A percentile compares a stretch with the other conserved stretches of the same genome.
phyloP scores from a whole-genome alignment of 2,113 vertebrate genomes.

The Tinamus guttatus region DNA sequence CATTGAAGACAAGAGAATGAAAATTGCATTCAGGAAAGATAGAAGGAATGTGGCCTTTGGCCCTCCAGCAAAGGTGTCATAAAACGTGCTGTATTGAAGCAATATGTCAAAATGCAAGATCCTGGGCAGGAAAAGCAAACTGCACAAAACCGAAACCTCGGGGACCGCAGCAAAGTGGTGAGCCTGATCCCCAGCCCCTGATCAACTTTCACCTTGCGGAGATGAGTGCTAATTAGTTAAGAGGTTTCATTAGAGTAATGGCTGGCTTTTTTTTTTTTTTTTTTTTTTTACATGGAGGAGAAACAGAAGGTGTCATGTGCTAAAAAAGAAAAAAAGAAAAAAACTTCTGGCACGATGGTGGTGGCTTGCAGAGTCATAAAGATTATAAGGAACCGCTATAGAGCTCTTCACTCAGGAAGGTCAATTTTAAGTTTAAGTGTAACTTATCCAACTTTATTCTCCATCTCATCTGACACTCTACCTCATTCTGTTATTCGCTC shows the following conservation, averaged over 20 bases:
- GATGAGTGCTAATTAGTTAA: neutral
- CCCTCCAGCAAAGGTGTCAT: slow-evolving; percentile 19
- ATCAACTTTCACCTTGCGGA: neutral
- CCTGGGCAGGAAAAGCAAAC: slow-evolving; percentile 4
- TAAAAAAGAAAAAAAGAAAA: neutral
- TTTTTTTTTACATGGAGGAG: neutral
- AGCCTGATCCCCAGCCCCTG: neutral
- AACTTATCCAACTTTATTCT: neutral
- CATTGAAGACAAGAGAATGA: slow-evolving; percentile 35
- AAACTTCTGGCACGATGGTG: fast-evolving
- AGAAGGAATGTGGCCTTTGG: slow-evolving; percentile 44
- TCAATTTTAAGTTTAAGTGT: neutral
- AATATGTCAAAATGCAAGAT: neutral
- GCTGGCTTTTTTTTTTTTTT: neutral
- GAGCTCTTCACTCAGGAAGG: neutral
- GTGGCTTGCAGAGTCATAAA: neutral
- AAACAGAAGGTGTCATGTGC: neutral
- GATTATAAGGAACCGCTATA: neutral
- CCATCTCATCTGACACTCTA: neutral
- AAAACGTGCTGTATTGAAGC: slow-evolving; percentile 34
- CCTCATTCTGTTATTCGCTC: neutral
- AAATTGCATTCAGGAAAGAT: slow-evolving; percentile 21
- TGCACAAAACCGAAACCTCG: fast-evolving
- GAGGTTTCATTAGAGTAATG: neutral
- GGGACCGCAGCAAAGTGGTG: neutral